Base-by-base conservation (phyloP, 1,140 invertebrate genomes). In the Musca vetustissima region DNA sequence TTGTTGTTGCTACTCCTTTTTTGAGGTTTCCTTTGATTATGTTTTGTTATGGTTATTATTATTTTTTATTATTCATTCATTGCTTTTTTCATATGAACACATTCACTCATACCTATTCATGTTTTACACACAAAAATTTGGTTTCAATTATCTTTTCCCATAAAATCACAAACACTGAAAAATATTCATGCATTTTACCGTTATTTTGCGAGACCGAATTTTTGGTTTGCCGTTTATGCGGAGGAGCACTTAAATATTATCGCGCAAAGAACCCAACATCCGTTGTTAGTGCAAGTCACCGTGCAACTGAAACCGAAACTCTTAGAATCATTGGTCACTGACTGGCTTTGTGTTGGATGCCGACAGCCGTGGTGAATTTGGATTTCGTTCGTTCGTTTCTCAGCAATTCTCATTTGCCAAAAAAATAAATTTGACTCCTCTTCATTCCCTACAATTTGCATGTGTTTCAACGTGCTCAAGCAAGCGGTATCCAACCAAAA, bases 251-350 rank as follows among this genome's bases (percentile, higher is more conserved):
- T 13, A 4, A 13, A 14, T 7, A 4, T 14, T 11, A 1, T 4
- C 13, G 15, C 28, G 1, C 57, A 43, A 19, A 43, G 7, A 61
- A 61, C 32, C 4, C 17, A 43, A 7, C n/a, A 36, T 28, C 57
- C 57, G 57, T 28, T 61, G 28, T 36, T 36, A 32, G 25, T 61
- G 57, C 28, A 61, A 61, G 57, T 36, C 57, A 61, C 57, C 57
- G 28, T 61, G 57, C 57, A 61, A 61, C 57, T 61, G 57, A 61
- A 36, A 43, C 36, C 6, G 36, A 43, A 43, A 43, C 36, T 61
- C n/a, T 43, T 61, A 61, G 57, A 61, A 61, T 32, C 57, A n/a
- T n/a, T n/a, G n/a, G 28, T 59, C 36, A 43, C 7, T 43, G 11
- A 11, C 3, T 32, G 3, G 28, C 4, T 32, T 43, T 7, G 4